These are phyloP conservation scores for Trachymyrmex cornetzi DNA, from an alignment of 1,140 invertebrate species.

Conservation along the genomic window DNA sequence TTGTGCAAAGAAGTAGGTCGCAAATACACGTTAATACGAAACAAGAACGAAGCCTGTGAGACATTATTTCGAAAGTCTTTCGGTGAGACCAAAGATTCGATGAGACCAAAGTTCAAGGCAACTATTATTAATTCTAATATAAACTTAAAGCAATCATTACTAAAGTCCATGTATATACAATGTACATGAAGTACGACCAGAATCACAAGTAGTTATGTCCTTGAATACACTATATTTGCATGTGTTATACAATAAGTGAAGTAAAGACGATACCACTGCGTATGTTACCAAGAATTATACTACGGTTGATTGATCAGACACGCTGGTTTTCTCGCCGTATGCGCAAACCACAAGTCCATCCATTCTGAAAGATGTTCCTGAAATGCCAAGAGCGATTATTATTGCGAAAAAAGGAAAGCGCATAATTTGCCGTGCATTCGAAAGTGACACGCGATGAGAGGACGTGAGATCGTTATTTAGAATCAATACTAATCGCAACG, in stretches of 20 bases:
- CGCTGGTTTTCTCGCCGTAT: not conserved
- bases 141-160: not conserved
- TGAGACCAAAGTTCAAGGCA: not conserved
- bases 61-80: constrained; percentile 36
- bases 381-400: constrained; percentile 17
- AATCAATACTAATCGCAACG: too few relatives aligned
- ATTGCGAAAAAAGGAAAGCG: constrained; percentile 60
- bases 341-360: not conserved
- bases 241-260: constrained; percentile 8
- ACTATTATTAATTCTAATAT: not conserved
- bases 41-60: constrained; percentile 3
- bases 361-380: constrained; percentile 3
- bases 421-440: constrained; percentile 10
- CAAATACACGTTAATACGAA: constrained; percentile 38
- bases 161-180: not conserved
- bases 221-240: constrained; percentile 12
- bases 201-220: not conserved
- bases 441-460: constrained; percentile 49
- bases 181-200: not conserved
- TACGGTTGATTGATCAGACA: not conserved
- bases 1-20: constrained; percentile 61
- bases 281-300: not conserved
- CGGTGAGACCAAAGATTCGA: not conserved
- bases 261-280: not conserved
- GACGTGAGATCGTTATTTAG: not conserved